Base-by-base conservation (phyloP, 2,113 vertebrate genomes). In the Herpetotheres cachinnans region DNA sequence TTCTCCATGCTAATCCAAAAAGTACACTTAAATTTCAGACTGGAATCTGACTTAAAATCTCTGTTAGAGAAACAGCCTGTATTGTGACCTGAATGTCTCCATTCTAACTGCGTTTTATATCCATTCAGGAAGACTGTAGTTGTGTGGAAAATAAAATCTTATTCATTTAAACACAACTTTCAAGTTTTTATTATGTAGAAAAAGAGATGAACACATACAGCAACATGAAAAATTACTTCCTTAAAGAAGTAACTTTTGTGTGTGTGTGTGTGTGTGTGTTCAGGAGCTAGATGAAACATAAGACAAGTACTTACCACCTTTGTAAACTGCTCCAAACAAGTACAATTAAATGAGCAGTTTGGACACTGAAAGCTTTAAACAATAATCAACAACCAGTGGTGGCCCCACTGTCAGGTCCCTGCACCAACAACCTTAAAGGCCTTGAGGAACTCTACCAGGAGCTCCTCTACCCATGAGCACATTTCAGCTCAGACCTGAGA, bases 341-440 rank as follows among this genome's bases (percentile, higher is more conserved):
- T 19, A 49, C 6, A 67, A 87, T 9, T 34, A 42, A 44, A 50
- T 12, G 4, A 54, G 9, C 18, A 63, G 29, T 47, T 2, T 65
- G 34, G 30, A 73, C 18, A 46, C 4, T 6, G 49, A 83, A 80
- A 62, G 16, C 32, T 58, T 38, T 21, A 56, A 83, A 58, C 24
- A 59, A 8, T 24, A 47, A 82, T 7, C 25, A 79, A 63, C 7
- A 50, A 40, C 3, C 3, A 66, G 5, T 20, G 19, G 18, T 6
- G 7, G 9, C 3, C 32, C 16, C 25, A 46, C 16, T 30, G 19
- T 27, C 62, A 91, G 18, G 38, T 38, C 11, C 30, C 30, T 2
- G 7, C 32, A 50, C 11, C 18, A 30, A 76, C 0, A 55, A 32
- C 2, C 3, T 55, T n/a, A 36, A 10, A 0, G 1, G 11, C 20